These are phyloP conservation scores for Hyppa rectilinea DNA, from an alignment of 2,888 invertebrate species.

Conservation along the genomic window DNA sequence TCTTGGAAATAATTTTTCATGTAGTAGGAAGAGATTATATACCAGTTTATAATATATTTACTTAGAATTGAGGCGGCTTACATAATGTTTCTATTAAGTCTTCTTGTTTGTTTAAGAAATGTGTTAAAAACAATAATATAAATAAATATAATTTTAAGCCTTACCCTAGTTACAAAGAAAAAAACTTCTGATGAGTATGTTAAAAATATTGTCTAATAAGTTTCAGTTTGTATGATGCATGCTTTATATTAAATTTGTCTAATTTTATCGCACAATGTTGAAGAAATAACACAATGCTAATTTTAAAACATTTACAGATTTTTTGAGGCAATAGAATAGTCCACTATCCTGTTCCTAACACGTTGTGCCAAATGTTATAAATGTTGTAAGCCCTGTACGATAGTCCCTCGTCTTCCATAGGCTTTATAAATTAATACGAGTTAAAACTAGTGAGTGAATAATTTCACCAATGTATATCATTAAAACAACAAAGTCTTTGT, in stretches of 20 bases:
- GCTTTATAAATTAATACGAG: constrained; percentile 72
- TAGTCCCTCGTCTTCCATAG: constrained; percentile 88
- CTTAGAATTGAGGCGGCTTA: constrained; percentile 49
- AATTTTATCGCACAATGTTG: constrained; percentile 61
- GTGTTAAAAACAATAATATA: constrained; percentile 47
- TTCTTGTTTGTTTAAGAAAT: constrained; percentile 48
- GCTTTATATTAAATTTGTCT: constrained; percentile 15
- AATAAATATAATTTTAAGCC: constrained; percentile 39
- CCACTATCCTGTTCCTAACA: constrained; percentile 84
- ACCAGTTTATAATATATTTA: constrained; percentile 68
- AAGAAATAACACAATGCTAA: constrained; percentile 37
- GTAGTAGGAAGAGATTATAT: constrained; percentile 71
- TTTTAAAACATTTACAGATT: constrained; percentile 65
- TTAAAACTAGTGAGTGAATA: constrained; percentile 70
- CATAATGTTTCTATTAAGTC: constrained; percentile 35
- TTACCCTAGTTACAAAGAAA: constrained; percentile 33
- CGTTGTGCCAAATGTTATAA: constrained; percentile 85
- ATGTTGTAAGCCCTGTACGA: constrained; percentile 76
- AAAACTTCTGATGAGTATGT: constrained; percentile 7
- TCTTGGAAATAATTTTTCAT: constrained; percentile 75
- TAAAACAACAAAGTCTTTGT: constrained; percentile 82
- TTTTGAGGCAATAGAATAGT: constrained; percentile 63
- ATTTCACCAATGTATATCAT: constrained; percentile 73
- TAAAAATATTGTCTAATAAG: constrained; percentile 32
- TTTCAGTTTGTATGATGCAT: constrained; percentile 29